phyloP scores from a whole-genome alignment of 2,888 invertebrate genomes.

The Dromius quadrimaculatus region DNA sequence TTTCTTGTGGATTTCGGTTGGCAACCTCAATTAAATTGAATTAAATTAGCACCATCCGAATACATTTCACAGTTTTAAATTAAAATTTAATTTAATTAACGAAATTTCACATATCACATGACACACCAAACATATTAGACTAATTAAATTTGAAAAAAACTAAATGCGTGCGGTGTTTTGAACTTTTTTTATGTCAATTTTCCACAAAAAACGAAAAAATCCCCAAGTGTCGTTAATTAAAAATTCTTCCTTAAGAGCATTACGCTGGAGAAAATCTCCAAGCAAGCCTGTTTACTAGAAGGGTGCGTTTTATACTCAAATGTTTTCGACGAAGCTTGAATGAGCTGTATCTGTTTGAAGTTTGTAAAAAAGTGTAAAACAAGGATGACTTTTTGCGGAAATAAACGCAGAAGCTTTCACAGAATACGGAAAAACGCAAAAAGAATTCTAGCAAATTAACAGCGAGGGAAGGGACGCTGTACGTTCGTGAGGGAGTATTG shows the following conservation, averaged over 20 bases:
- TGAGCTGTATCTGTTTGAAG: constrained; percentile 37
- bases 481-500: too few relatives aligned
- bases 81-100: too few relatives aligned
- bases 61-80: too few relatives aligned
- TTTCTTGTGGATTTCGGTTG: too few relatives aligned
- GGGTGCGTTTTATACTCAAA: background rate
- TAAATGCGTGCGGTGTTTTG: background rate
- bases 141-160: background rate
- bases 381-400: constrained; percentile 27
- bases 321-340: background rate
- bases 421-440: constrained; percentile 30
- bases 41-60: too few relatives aligned
- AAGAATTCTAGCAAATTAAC: constrained; percentile 33
- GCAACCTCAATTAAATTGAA: too few relatives aligned
- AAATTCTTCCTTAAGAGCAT: constrained; percentile 38
- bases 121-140: too few relatives aligned
- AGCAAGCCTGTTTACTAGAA: too few relatives aligned
- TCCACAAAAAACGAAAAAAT: constrained; percentile 12
- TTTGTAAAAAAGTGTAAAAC: constrained; percentile 30
- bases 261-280: background rate
- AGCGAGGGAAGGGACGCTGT: background rate
- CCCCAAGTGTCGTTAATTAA: constrained; percentile 43
- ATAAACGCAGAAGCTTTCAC: constrained; percentile 26
- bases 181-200: constrained; percentile 6
- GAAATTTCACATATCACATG: too few relatives aligned